Base-by-base conservation (phyloP, 53 echinoderm and acorn worm species). In the Paracentrotus lividus region DNA sequence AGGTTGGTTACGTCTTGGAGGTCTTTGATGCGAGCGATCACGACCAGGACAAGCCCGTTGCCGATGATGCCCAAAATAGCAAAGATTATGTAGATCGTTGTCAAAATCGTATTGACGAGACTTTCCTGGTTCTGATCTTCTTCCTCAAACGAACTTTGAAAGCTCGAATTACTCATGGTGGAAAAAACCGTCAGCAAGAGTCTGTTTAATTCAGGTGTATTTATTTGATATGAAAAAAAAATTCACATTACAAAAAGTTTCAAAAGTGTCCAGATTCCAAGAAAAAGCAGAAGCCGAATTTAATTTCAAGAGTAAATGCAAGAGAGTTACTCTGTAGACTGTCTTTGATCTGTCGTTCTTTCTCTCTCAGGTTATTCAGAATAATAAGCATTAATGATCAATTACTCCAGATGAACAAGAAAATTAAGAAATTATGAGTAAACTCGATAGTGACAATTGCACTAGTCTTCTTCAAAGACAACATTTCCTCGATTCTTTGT, bases 11-110 rank as follows among this genome's bases (percentile, higher is more conserved):
- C 84, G 26, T 93, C 88, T 20, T 44, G 49, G n/a, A 77, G 88
- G 0, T 88, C 93, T 60, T 34, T 87, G 23, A 93, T 88, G 57
- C 47, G 42, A 61, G 95, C 92, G 20, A 96, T 65, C 1, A 94
- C 90, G 49, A 94, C 87, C 8, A 96, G 85, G 36, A 93, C 96
- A 24, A 96, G 75, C 23, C 90, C 68, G 91, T 96, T 96, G 15
- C 93, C 94, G 23, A 81, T 47, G 81, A 96, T 88, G 6, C 94
- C 96, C 2, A 93, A 58, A 24, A 89, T 10, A 14, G 57, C 49
- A 29, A 66, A 89, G 27, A 40, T 26, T 13, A 64, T 89, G 47
- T 89, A 89, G 65, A 89, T 89, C 36, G 81, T 33, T 47, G 44
- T 81, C 81, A 81, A n/a, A 12, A 81, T 45, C n/a, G 47, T 45